These are phyloP conservation scores for Epinotia nisella DNA, from an alignment of 2,888 invertebrate genomes.

Conservation along the genomic window DNA sequence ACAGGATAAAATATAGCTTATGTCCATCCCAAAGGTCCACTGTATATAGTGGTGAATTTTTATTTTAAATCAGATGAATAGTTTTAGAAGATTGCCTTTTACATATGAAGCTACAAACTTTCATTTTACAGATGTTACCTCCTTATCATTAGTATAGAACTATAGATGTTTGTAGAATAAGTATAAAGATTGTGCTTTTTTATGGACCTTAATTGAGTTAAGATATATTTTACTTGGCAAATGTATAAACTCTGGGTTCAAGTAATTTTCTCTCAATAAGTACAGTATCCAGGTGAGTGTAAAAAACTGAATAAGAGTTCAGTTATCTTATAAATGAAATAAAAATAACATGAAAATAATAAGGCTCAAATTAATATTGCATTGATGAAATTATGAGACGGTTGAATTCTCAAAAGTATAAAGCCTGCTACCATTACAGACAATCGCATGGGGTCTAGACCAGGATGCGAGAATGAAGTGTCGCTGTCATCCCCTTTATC, in stretches of 20 bases:
- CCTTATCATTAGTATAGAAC: not conserved
- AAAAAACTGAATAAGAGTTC: not conserved
- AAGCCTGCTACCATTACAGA: conserved; percentile 80
- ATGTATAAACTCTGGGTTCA: conserved; percentile 4
- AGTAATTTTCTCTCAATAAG: not conserved
- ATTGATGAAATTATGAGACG: not conserved
- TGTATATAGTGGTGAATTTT: no score
- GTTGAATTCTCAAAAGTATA: conserved; percentile 58
- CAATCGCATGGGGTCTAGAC: conserved; percentile 82
- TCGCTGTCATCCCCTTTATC: conserved; percentile 83
- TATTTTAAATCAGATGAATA: no score
- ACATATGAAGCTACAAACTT: no score
- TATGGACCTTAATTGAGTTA: not conserved
- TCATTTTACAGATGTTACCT: not conserved
- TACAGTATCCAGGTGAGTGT: conserved; percentile 7
- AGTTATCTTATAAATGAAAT: not conserved
- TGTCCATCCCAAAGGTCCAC: no score
- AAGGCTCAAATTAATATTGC: conserved; percentile 4
- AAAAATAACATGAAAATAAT: not conserved
- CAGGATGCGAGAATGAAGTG: conserved; percentile 82
- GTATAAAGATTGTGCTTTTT: conserved; percentile 59
- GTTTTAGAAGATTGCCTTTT: no score
- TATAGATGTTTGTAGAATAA: conserved; percentile 4
- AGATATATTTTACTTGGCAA: not conserved
- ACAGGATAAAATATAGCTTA: no score